Evolutionary conservation across 2,797 vertebrate species (phyloP), one percentile per base, ranked within the genome.

Genomic region (Phataginus tetradactyla): DNA sequence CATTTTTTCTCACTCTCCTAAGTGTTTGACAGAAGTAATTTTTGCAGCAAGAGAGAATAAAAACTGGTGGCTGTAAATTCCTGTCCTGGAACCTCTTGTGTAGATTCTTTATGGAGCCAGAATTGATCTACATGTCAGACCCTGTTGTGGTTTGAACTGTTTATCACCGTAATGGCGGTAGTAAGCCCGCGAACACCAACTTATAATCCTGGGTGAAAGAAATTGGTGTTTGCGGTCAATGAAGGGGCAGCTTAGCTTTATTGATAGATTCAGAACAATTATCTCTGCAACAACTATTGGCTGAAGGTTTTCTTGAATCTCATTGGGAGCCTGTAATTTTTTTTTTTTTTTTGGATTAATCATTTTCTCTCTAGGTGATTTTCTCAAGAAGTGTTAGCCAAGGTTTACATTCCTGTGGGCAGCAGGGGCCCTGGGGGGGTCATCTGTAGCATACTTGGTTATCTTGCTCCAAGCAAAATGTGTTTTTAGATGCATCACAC

Each of bases 91-190:
- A 97, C 90, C 98, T 98, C 98, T 98, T 99, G 98, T 98, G 98
- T 96, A 93, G 98, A 98, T 98, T 98, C 97, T 98, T 99, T 99
- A 98, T 99, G 98, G 97, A 98, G 97, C 97, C 98, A 96, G 97
- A 98, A 99, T 99, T 99, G 99, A 99, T 99, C 99, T 98, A 95
- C 80, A 85, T 98, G 99, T 98, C 99, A 98, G 98, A 95, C 95
- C 97, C 98, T 99, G 98, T 99, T 99, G 98, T 98, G 98, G 97
- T 98, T 98, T 98, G 97, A 98, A 98, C 98, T 98, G 99, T 99
- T 99, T 98, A 98, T 99, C 99, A 99, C 98, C 91, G 97, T 99
- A 98, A 99, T 98, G 98, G 98, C 75, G 91, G 97, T 77, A 98
- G 98, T 84, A 97, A 98, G 98, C 98, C 97, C 49, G 25, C 92